Conservation (phyloP, 2,797 vertebrate species). For the Arctocebus calabarensis region DNA sequence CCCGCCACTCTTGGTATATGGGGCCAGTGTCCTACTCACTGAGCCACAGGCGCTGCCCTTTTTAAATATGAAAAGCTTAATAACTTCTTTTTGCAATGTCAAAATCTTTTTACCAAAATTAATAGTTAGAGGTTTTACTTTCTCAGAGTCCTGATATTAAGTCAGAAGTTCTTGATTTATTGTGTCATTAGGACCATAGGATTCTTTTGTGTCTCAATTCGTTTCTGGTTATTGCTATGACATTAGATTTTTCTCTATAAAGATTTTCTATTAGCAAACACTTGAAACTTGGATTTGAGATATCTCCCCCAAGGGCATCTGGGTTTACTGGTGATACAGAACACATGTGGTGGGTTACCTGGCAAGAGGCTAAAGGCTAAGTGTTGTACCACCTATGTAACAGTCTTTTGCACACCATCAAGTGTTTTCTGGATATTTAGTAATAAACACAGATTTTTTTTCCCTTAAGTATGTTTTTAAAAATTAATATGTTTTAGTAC, state of each 20-base stretch:
- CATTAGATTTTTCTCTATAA: constrained; percentile 6
- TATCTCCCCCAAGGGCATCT: constrained; percentile 39
- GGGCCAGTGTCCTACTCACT: too few species aligned
- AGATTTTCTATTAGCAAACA: constrained; percentile 24
- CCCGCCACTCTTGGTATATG: too few species aligned
- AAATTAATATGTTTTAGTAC: constrained; percentile 50
- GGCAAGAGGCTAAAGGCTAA: constrained; percentile 52
- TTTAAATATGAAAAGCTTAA: neutral
- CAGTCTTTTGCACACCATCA: constrained; percentile 39
- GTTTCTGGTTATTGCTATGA: constrained; percentile 33
- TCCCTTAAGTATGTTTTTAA: neutral
- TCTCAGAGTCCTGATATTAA: constrained; percentile 13
- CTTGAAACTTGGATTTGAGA: constrained; percentile 51
- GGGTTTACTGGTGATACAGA: constrained; percentile 59
- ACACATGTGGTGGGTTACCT: constrained; percentile 41
- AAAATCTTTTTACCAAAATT: constrained; percentile 51
- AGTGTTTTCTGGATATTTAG: constrained; percentile 63
- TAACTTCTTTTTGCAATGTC: constrained; percentile 16
- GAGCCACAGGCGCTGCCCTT: neutral
- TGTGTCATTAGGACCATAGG: neutral
- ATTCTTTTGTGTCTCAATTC: constrained; percentile 61
- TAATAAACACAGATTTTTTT: constrained; percentile 36
- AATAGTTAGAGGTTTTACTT: constrained; percentile 51
- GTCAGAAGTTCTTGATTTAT: constrained; percentile 58
- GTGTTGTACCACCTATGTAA: constrained; percentile 30